These are phyloP conservation scores for Nowickia ferox DNA, from an alignment of 2,888 invertebrate species.

Conservation along the genomic window DNA sequence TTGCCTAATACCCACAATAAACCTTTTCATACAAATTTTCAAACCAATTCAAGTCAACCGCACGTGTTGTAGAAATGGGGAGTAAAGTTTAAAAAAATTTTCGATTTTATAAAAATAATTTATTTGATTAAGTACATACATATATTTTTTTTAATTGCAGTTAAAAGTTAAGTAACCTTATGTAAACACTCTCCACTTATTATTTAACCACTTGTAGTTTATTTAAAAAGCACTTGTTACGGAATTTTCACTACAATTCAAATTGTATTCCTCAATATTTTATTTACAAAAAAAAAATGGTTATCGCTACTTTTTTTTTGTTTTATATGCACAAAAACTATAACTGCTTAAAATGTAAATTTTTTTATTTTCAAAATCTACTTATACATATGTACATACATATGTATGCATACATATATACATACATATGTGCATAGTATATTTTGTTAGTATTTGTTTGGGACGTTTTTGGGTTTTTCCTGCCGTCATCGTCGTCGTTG, in stretches of 20 bases:
- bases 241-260: conserved; percentile 40
- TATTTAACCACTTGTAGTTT: conserved; percentile 29
- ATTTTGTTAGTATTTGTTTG: conserved; percentile 39
- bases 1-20: too few relatives aligned
- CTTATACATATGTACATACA: too few relatives aligned
- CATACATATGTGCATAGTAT: neutral
- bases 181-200: conserved; percentile 8
- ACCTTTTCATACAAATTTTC: too few relatives aligned
- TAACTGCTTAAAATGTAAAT: conserved; percentile 66
- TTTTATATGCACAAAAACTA: conserved; percentile 13
- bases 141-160: too few relatives aligned
- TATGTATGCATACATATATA: too few relatives aligned
- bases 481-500: conserved; percentile 29
- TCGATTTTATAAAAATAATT: too few relatives aligned
- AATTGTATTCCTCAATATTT: conserved; percentile 52
- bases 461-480: conserved; percentile 30
- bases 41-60: too few relatives aligned
- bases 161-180: conserved; percentile 39
- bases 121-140: too few relatives aligned
- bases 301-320: conserved; percentile 24
- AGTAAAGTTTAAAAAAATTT: too few relatives aligned
- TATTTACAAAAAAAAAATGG: conserved; percentile 2
- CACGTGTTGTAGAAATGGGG: too few relatives aligned
- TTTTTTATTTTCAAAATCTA: too few relatives aligned
- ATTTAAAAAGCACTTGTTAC: conserved; percentile 40